These are phyloP conservation scores for Pammene fasciana DNA, from an alignment of 2,888 invertebrate species.

Conservation along the genomic window DNA sequence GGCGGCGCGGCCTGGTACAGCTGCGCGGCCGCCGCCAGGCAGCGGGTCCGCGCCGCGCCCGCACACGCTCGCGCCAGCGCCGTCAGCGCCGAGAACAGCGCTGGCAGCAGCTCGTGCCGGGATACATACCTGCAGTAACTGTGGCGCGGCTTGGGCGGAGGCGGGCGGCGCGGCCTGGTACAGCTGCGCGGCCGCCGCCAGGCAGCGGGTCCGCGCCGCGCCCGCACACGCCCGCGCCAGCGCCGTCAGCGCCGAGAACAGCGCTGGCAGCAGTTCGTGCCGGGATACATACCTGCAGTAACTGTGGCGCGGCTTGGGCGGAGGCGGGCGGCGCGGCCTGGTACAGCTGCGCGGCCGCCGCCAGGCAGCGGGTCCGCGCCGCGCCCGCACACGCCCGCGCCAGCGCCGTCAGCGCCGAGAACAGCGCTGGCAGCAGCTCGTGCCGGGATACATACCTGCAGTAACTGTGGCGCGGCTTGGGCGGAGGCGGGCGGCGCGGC, in stretches of 20 bases:
- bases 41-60: slow-evolving; percentile 52
- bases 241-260: no score
- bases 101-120: no score
- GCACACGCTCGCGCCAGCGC: no score
- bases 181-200: slow-evolving; percentile 69
- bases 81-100: no score
- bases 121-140: no score
- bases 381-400: slow-evolving; percentile 50
- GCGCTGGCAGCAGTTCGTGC: no score
- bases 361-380: slow-evolving; percentile 62
- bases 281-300: slow-evolving; percentile 55
- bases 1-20: slow-evolving; percentile 69
- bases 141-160: slow-evolving; percentile 45
- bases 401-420: slow-evolving; percentile 51
- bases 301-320: slow-evolving; percentile 44
- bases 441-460: no score
- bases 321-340: slow-evolving; percentile 59
- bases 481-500: slow-evolving; percentile 57
- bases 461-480: slow-evolving; percentile 48
- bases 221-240: slow-evolving; percentile 54
- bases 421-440: slow-evolving; percentile 70
- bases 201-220: slow-evolving; percentile 56
- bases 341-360: slow-evolving; percentile 72
- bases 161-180: slow-evolving; percentile 66
- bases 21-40: slow-evolving; percentile 69